Percentiles rank a stretch among this genome's conserved stretches.
Evolutionary conservation across 2,113 vertebrate species (phyloP).

Genomic region (Ammodramus savannarum): DNA sequence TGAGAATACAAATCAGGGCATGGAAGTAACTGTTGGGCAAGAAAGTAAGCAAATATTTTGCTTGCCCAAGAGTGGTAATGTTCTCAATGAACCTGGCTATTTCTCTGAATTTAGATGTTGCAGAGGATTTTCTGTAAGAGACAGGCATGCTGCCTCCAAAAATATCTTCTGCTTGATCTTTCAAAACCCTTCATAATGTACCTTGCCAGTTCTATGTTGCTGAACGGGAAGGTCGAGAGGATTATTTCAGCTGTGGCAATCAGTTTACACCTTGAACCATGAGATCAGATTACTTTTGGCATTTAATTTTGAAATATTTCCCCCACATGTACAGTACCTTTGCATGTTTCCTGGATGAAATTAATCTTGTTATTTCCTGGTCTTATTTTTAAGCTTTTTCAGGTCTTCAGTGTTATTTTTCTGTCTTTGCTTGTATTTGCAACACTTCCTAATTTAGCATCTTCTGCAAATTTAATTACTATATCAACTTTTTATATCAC

Average conservation of each 20-base stretch:
- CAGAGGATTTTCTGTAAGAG: conserved; percentile 20
- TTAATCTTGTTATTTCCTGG: conserved; percentile 57
- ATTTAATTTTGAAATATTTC: conserved; percentile 64
- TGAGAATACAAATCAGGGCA: not conserved
- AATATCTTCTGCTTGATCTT: conserved; percentile 23
- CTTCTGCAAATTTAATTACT: conserved; percentile 47
- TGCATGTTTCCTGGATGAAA: conserved; percentile 13
- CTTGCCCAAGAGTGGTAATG: not conserved
- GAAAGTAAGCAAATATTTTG: not conserved
- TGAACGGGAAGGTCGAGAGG: conserved; percentile 31
- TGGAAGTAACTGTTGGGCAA: not conserved
- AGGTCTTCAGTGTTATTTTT: conserved; percentile 5
- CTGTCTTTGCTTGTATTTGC: not conserved
- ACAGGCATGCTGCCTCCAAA: not conserved
- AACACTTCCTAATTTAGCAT: conserved; percentile 6
- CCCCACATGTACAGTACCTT: conserved; percentile 36
- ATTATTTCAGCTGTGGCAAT: conserved; percentile 58
- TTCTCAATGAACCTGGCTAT: not conserved
- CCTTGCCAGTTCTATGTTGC: conserved; percentile 12
- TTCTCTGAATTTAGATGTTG: not conserved
- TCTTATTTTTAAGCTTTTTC: conserved; percentile 40
- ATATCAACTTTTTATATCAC: not conserved
- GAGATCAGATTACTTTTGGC: conserved; percentile 47
- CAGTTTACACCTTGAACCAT: conserved; percentile 51
- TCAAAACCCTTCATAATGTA: not conserved